Evolutionary conservation across 2,797 vertebrate genomes (phyloP).

Genomic region (Lacerta agilis): DNA sequence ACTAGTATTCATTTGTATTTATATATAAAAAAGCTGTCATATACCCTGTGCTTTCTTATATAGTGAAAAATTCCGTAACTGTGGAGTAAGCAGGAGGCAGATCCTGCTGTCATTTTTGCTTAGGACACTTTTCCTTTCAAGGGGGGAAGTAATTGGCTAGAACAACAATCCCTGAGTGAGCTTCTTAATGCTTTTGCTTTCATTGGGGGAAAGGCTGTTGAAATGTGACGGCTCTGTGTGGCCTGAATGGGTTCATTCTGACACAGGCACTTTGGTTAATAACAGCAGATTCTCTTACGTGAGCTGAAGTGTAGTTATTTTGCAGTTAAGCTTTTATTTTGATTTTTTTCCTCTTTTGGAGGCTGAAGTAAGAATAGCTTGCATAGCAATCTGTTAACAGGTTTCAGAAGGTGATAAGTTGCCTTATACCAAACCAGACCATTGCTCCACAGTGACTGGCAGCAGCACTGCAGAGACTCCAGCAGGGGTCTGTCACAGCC

Average conservation of each 20-base stretch:
- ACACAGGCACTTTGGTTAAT: slow-evolving; percentile 1
- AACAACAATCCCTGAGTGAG: slow-evolving; percentile 60
- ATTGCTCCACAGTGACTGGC: neutral
- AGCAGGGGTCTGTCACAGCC: neutral
- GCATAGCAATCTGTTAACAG: neutral
- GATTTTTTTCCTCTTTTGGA: neutral
- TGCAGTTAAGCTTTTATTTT: neutral
- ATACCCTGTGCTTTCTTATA: slow-evolving; percentile 40
- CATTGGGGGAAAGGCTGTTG: slow-evolving; percentile 19
- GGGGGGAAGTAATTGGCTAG: slow-evolving; percentile 45
- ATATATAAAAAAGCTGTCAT: slow-evolving; percentile 9
- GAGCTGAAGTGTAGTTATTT: neutral
- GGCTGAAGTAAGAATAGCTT: neutral
- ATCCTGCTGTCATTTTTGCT: slow-evolving; percentile 65
- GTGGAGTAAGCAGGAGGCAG: slow-evolving; percentile 41
- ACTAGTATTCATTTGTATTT: slow-evolving; percentile 11
- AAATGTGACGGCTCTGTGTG: slow-evolving; percentile 46
- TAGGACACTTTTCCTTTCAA: slow-evolving; percentile 60
- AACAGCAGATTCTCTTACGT: neutral
- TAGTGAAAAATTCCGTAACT: slow-evolving; percentile 46
- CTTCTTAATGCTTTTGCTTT: slow-evolving; percentile 56
- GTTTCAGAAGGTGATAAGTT: neutral
- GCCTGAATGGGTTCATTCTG: slow-evolving; percentile 7
- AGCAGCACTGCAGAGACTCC: neutral
- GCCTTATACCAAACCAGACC: neutral